Conservation (phyloP, 1,140 invertebrate species). For the Nixonia krombeini region DNA sequence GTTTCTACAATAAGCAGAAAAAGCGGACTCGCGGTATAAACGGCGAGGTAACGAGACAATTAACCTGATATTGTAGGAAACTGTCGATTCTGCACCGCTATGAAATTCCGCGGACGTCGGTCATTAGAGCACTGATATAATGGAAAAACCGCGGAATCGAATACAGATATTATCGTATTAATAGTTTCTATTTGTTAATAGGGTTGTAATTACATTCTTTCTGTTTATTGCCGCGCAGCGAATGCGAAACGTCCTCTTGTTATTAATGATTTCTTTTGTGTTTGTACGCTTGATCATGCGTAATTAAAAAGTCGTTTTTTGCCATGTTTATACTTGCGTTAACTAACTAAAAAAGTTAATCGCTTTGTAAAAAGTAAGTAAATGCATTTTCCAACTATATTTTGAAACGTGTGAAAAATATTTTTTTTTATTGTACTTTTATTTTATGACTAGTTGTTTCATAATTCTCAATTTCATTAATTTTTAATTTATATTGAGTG, state of each 20-base stretch:
- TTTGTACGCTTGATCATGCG: too few relatives aligned
- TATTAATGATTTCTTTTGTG: too few relatives aligned
- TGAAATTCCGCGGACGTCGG: conserved; percentile 32
- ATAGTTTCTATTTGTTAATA: conserved; percentile 31
- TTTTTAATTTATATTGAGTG: too few relatives aligned
- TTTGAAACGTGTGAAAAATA: too few relatives aligned
- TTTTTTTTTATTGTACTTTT: too few relatives aligned
- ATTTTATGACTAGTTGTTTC: too few relatives aligned
- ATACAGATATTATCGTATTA: conserved; percentile 28
- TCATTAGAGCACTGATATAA: conserved; percentile 19
- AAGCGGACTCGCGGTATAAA: conserved; percentile 31
- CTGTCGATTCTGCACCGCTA: conserved; percentile 21
- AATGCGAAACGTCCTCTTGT: not conserved
- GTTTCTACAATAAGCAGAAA: conserved; percentile 29
- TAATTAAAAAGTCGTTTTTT: too few relatives aligned
- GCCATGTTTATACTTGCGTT: too few relatives aligned
- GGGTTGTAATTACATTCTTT: not conserved
- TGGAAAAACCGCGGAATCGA: conserved; percentile 16
- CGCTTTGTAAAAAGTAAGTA: too few relatives aligned
- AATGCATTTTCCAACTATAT: too few relatives aligned
- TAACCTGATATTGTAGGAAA: conserved; percentile 39
- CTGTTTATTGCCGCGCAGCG: not conserved
- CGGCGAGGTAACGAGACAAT: conserved; percentile 51
- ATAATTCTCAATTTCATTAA: too few relatives aligned
- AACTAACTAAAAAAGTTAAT: too few relatives aligned